Percentiles rank a stretch among this genome's conserved stretches.
Evolutionary conservation across 2,113 vertebrate genomes (phyloP).

Genomic region (Stomatorhinus ivindoensis): DNA sequence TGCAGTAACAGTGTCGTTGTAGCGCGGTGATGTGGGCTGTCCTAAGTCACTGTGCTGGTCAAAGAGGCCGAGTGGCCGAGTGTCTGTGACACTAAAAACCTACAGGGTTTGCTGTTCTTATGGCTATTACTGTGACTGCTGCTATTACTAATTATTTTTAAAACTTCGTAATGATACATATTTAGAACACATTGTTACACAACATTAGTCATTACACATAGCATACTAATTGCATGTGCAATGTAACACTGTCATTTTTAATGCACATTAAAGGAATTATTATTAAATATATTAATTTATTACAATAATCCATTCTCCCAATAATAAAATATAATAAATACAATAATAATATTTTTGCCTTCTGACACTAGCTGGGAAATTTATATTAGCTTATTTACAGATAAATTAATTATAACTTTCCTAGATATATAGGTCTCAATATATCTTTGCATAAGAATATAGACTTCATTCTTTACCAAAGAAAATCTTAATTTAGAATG

Average conservation of each 20-base stretch:
- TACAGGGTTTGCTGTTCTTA: not conserved
- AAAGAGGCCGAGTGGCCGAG: not conserved
- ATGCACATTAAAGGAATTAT: not conserved
- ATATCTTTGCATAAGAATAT: not conserved
- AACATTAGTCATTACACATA: not conserved
- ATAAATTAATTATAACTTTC: not conserved
- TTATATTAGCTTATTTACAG: not conserved
- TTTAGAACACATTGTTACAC: not conserved
- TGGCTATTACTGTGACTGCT: not conserved
- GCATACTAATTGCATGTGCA: not conserved
- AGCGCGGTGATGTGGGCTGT: too few relatives aligned
- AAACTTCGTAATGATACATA: not conserved
- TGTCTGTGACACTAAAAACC: not conserved
- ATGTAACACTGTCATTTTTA: not conserved
- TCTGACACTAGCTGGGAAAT: not conserved
- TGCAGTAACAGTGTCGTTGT: not conserved
- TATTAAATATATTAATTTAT: not conserved
- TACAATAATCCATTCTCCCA: not conserved
- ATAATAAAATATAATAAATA: conserved; percentile 13
- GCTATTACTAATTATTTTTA: not conserved
- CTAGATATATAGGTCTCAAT: not conserved
- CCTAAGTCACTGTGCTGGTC: not conserved
- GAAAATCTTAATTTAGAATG: not conserved
- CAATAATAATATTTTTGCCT: not conserved
- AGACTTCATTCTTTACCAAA: not conserved